Conservation (phyloP, 2,888 invertebrate genomes). For the Epicampocera succincta region DNA sequence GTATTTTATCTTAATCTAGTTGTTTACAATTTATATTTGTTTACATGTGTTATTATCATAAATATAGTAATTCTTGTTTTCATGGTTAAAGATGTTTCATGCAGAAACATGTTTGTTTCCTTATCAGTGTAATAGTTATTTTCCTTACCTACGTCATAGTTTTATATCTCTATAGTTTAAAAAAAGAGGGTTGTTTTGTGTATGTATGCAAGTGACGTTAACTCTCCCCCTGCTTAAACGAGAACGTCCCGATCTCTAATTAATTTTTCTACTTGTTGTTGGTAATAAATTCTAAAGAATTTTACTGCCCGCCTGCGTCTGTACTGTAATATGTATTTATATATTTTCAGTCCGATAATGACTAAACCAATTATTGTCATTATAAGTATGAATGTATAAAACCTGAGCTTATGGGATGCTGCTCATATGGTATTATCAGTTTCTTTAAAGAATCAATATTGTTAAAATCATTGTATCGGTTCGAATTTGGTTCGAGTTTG, state of each 20-base stretch:
- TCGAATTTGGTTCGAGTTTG: not conserved
- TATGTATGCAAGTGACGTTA: too few species aligned
- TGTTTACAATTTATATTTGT: too few species aligned
- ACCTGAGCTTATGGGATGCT: not conserved
- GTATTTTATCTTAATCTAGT: too few species aligned
- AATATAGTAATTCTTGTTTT: too few species aligned
- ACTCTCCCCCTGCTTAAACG: too few species aligned
- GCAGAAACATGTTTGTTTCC: too few species aligned
- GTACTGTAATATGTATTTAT: not conserved
- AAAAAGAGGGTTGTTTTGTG: too few species aligned
- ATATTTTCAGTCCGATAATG: slow-evolving; percentile 23
- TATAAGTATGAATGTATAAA: not conserved
- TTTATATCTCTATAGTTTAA: too few species aligned
- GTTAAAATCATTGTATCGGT: slow-evolving; percentile 4
- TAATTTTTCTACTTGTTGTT: slow-evolving; percentile 15
- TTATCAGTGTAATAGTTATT: too few species aligned
- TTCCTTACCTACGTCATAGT: too few species aligned
- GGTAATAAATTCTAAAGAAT: slow-evolving; percentile 17
- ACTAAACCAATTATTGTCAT: not conserved
- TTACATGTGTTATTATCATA: too few species aligned
- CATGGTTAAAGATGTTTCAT: too few species aligned
- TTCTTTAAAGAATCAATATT: slow-evolving; percentile 13
- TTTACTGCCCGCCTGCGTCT: not conserved
- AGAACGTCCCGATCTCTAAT: slow-evolving; percentile 1
- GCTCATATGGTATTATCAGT: not conserved